Evolutionary conservation across 1,140 invertebrate genomes (phyloP), one percentile per base, ranked within the genome.

Genomic region (Tetramorium simillimum): DNA sequence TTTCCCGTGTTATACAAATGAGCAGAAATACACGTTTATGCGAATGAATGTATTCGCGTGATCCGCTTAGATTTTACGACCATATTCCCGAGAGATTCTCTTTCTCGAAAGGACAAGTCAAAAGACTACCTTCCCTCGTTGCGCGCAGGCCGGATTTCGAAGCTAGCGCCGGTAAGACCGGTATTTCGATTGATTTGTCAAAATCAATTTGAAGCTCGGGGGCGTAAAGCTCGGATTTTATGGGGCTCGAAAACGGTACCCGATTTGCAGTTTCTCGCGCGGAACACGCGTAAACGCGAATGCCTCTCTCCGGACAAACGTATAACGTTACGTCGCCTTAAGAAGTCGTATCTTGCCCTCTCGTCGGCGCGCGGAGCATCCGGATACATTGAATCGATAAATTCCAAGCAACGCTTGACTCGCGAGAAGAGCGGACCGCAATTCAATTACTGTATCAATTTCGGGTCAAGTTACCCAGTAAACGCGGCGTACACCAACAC

Each of bases 191-290:
- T 70, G 86, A 86, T 88, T 86, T 65, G 88, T 76, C 81, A 60
- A 85, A 90, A 88, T 90, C 89, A 72, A 90, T 86, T 85, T 63
- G 16, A 77, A 33, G 5, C 56, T 73, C 62, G 12, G 12, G n/a
- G 16, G 40, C 43, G 40, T 60, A 51, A 56, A 56, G 43, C 10
- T 33, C 33, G 53, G 51, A 21, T 87, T 87, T 69, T 89, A 84
- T 56, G 69, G 33, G 77, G 37, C 49, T 58, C 12, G 24, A 46
- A 5, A 56, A 60, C 53, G 53, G 40, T n/a, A 73, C 56, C 40
- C 58, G 88, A 88, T 85, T 84, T 80, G 85, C 67, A 81, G 53
- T 84, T 75, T 75, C 76, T 65, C 51, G 37, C 40, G 14, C 28
- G 24, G 43, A 46, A 84, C 70, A 60, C 80, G 40, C 69, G 69